These are phyloP conservation scores for Erpobdella octoculata DNA, from an alignment of 2,888 invertebrate genomes.

Conservation along the genomic window DNA sequence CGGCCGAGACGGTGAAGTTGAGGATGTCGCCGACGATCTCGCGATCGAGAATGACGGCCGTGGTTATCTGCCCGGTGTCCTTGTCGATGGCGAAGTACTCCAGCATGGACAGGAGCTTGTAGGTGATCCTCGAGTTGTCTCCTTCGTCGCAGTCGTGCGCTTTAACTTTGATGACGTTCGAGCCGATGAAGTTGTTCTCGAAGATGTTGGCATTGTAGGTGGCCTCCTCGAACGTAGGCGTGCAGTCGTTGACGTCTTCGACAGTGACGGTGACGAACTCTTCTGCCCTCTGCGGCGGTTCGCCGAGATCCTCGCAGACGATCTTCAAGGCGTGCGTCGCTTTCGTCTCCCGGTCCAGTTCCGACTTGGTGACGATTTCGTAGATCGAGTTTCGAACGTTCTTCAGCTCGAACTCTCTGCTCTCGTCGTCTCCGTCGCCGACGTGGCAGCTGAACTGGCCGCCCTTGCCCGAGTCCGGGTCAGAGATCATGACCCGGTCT, in stretches of 20 bases:
- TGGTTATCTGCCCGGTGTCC: constrained; percentile 3
- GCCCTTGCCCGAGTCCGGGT: constrained; percentile 33
- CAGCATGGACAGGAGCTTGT: background rate
- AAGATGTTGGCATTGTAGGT: constrained; percentile 30
- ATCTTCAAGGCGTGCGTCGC: constrained; percentile 31
- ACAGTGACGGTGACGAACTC: constrained; percentile 30
- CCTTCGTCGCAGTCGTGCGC: constrained; percentile 19
- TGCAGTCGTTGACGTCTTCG: constrained; percentile 34
- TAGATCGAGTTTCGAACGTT: constrained; percentile 17
- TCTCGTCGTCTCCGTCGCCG: background rate
- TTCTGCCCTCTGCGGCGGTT: constrained; percentile 9
- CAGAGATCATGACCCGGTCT: constrained; percentile 32
- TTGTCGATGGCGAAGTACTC: background rate
- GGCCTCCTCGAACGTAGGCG: constrained; percentile 31
- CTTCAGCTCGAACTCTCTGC: constrained; percentile 28
- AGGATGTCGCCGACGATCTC: constrained; percentile 6
- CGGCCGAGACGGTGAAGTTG: constrained; percentile 7
- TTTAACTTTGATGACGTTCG: constrained; percentile 30
- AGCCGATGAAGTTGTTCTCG: constrained; percentile 37
- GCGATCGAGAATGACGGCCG: constrained; percentile 14
- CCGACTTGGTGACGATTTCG: constrained; percentile 31
- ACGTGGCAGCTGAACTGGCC: constrained; percentile 35
- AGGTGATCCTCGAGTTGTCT: constrained; percentile 21
- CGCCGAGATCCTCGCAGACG: constrained; percentile 34
- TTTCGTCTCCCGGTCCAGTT: constrained; percentile 34